Evolutionary conservation across 35 echinoderm and acorn worm species (phyloP), one percentile per base, ranked within the genome.

Genomic region (Apostichopus japonicus): DNA sequence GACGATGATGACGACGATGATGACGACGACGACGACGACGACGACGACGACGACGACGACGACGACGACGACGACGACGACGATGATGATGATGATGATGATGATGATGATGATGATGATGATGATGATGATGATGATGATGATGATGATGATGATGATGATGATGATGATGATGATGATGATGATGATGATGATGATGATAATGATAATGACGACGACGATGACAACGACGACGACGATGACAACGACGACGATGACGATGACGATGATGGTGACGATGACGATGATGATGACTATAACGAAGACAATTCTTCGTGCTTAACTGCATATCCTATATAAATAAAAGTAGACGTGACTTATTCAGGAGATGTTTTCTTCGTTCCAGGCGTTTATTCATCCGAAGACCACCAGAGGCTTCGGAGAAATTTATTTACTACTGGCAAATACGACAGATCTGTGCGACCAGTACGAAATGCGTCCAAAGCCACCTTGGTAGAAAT

Each of bases 401-500:
- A 73, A 15, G 79, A 92, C 21, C 97, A 99, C 22, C 94, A 94
- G 78, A 89, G 83, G 13, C 86, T 99, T 22, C 91, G 93, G 10
- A n/a, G 88, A 44, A 90, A 87, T 17, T 77, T 99, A 16, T 96
- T 99, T 27, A 78, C 53, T 23, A 56, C 67, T 13, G 75, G 86
- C 17, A 61, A 65, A 54, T 99, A 99, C 78, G 95, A 96, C 76
- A 90, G 84, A 15, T 91, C 93, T 53, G 92, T 99, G 19, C 92
- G 97, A 15, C 97, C 97, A 56, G 97, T 99, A 19, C 79, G 72
- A 73, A 95, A 96, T 92, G 77, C 90, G 59, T 94, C 93, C 24
- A 80, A 90, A 17, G 88, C 97, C 23, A 96, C 95, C 59, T 82
- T 95, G 51, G 95, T 99, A 23, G 95, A 99, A 87, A 94, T 99